Base-by-base conservation (phyloP, 2,888 invertebrate species). In the Azorinus chamasolen region DNA sequence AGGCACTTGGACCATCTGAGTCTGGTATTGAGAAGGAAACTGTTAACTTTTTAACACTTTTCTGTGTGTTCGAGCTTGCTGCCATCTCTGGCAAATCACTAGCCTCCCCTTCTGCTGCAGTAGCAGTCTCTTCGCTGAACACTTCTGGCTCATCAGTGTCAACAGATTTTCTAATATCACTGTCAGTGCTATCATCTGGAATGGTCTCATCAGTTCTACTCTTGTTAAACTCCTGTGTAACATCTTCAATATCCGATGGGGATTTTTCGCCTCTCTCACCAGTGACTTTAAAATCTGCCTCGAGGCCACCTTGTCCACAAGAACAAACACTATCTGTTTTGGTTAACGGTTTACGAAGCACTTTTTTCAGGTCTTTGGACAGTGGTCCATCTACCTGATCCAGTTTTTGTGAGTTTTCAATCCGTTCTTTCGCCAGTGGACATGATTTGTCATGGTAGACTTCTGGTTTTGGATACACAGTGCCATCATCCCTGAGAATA, bases 391-490 rank as follows among this genome's bases (percentile, higher is more conserved):
- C 32, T 32, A 10, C 32, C 32, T 32, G 32, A 32, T 32, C 32
- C 5, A 32, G 27, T 10, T 20, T 20, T 22, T 72, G 72, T 32
- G 59, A 72, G 16, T 32, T 32, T 8, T 43, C 18, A 18, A 72
- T 45, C 20, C 53, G 64, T 45, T 72, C 59, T 24, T 65, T 72
- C 6, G 64, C 72, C 58, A 71, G 27, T 25, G 76, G 76, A 39
- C 66, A 71, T 6, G 62, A 20, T 24, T 75, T 83, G 63, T 87
- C 85, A 72, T 90, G 91, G 79, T 92, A 92, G 8, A 91, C 84
- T 61, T 88, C 88, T 22, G 89, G 89, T 55, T 84, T 88, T 3
- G 88, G 84, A 22, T 77, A 66, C 22, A 55, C 27, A 5, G 83
- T 66, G 8, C 79, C 72, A 57, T 85, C 77, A 27, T 87, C 85